Base-by-base conservation (phyloP, 1,140 invertebrate species). In the Batillaria attramentaria region DNA sequence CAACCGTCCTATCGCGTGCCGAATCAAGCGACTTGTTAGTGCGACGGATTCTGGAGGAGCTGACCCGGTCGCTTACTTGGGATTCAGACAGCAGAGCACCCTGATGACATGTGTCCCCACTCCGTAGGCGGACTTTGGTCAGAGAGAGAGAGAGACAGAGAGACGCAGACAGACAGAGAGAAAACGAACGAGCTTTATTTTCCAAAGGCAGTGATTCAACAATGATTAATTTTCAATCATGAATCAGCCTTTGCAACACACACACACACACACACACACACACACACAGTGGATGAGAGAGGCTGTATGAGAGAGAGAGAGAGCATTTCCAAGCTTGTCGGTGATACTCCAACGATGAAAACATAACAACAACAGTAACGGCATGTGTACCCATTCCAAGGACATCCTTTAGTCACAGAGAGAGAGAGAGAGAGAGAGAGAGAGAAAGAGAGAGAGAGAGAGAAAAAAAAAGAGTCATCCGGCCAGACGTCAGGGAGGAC, bases 191-290 rank as follows among this genome's bases (percentile, higher is more conserved):
- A n/a, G n/a, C n/a, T n/a, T n/a, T n/a, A n/a, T n/a, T n/a, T n/a
- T n/a, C n/a, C n/a, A n/a, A n/a, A n/a, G n/a, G n/a, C n/a, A n/a
- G n/a, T n/a, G n/a, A n/a, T n/a, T n/a, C n/a, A n/a, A n/a, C n/a
- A n/a, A n/a, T n/a, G n/a, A n/a, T n/a, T n/a, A n/a, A n/a, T n/a
- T n/a, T n/a, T n/a, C n/a, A n/a, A n/a, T n/a, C n/a, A n/a, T n/a
- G n/a, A n/a, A 24, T 50, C 46, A 24, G 24, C 10, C 10, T 24
- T 13, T 50, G 46, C 46, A 50, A 50, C 46, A 24, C 24, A 13
- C 57, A 60, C 57, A 60, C 57, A 60, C 57, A 60, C 57, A 60
- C 57, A 60, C 57, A 60, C 57, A 60, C 57, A 60, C 57, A 60
- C 57, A 28, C 6, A n/a, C 24, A 62, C 24, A 62, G 57, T 28